Conservation (phyloP, 2,797 vertebrate species). For the Melanotaenia maccullochi region DNA sequence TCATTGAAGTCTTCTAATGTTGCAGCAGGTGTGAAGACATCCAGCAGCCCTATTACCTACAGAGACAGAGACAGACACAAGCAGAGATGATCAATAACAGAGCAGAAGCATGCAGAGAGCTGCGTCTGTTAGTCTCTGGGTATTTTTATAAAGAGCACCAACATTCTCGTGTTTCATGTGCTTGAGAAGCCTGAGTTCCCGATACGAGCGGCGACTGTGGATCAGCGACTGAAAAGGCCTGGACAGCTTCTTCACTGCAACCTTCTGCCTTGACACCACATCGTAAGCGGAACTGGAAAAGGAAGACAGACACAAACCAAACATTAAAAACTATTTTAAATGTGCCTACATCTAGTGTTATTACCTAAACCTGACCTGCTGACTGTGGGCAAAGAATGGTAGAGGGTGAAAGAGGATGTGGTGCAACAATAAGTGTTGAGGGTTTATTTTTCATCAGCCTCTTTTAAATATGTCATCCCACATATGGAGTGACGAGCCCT, state of each 20-base stretch:
- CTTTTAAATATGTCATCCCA: constrained; percentile 56
- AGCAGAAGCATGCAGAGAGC: constrained; percentile 9
- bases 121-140: constrained; percentile 15
- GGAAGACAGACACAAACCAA: neutral
- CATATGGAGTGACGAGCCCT: constrained; percentile 3
- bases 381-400: neutral
- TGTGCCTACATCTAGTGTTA: neutral
- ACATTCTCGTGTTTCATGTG: constrained; percentile 99
- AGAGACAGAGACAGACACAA: constrained; percentile 38
- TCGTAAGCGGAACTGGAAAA: constrained; percentile 91
- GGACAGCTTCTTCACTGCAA: constrained; percentile 98
- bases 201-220: constrained; percentile 94
- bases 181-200: constrained; percentile 95
- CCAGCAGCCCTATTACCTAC: constrained; percentile 94
- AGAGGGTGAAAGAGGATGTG: constrained; percentile 47
- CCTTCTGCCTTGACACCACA: constrained; percentile 87
- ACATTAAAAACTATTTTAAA: neutral
- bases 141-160: constrained; percentile 71
- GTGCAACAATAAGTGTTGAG: constrained; percentile 18
- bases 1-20: constrained; percentile 94
- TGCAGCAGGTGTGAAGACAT: constrained; percentile 95
- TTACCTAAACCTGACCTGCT: neutral
- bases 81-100: constrained; percentile 45
- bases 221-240: constrained; percentile 97
- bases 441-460: constrained; percentile 34